Evolutionary conservation across 1,140 invertebrate species (phyloP), one percentile per base, ranked within the genome.

Genomic region (Temnothorax nylanderi): DNA sequence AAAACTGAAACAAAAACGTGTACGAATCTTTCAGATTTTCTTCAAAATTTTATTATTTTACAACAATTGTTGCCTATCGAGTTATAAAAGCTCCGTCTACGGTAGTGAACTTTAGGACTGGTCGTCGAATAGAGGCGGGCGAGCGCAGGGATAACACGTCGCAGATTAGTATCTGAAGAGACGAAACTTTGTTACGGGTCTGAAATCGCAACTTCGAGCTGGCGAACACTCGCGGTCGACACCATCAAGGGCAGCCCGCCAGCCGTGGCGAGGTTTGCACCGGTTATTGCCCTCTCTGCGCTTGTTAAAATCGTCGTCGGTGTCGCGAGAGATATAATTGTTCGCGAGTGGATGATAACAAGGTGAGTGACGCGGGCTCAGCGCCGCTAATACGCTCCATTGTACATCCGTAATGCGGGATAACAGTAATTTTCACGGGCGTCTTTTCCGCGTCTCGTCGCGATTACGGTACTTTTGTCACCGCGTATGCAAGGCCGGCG

Each of bases 271-370:
- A 62, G 51, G 26, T 78, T 74, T 18, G 69, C 56, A 18, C 26
- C 64, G 85, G 54, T 84, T 81, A 81, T 37, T 77, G 77, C 71
- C 85, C 78, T 81, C 78, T 81, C 62, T 77, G 78, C 47, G 54
- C 44, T 58, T 77, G 65, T 89, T 85, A 78, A 87, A 76, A 88
- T 75, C 32, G 56, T 44, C 65, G 32, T 67, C 34, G 56, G n/a
- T 65, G 32, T 72, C 32, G 32, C 71, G 37, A 3, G 37, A 13
- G 16, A 41, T 26, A 21, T 65, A 88, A 89, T 78, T 88, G 71
- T 60, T 54, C 60, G 49, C 37, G 10, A 58, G 62, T 47, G 8
- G 65, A n/a, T 47, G 86, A 72, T 51, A 62, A 41, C 32, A n/a
- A 37, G 34, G n/a, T n/a, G 13, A 54, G 26, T 10, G 47, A 54